Conservation (phyloP, 2,797 vertebrate species). For the Cyprinella venusta region DNA sequence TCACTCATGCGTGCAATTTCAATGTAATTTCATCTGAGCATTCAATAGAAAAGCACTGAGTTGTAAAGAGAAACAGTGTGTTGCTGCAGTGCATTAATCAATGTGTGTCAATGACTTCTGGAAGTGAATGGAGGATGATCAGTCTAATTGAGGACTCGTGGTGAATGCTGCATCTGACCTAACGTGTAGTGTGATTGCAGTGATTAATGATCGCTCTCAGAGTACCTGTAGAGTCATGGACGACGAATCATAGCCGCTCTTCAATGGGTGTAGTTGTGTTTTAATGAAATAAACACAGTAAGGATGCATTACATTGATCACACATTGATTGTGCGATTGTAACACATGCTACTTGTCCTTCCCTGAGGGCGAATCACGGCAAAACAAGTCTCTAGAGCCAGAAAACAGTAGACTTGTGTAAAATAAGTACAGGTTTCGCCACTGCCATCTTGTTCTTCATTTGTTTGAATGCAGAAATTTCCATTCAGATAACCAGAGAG, state of each 20-base stretch:
- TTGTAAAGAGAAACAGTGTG: not conserved
- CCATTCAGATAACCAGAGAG: not conserved
- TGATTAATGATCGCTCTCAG: not conserved
- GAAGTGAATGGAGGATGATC: not conserved
- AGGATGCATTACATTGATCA: not conserved
- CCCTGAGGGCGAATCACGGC: not conserved
- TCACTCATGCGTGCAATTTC: not conserved
- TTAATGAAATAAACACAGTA: not conserved
- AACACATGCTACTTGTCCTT: slow-evolving; percentile 21
- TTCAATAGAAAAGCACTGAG: not conserved
- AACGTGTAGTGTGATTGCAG: not conserved
- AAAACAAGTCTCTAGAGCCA: no score
- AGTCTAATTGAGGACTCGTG: not conserved
- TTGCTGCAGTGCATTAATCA: not conserved
- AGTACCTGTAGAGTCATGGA: not conserved
- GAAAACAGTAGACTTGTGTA: not conserved
- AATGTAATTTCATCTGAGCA: not conserved
- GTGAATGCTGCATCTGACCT: not conserved
- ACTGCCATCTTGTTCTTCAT: not conserved
- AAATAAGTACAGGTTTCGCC: not conserved
- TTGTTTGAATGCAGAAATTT: not conserved
- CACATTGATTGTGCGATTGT: not conserved
- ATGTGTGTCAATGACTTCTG: not conserved
- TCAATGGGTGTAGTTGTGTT: not conserved
- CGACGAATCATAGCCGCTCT: not conserved